Evolutionary conservation across 1,140 invertebrate genomes (phyloP), one percentile per base, ranked within the genome.

Genomic region (Cherax destructor): DNA sequence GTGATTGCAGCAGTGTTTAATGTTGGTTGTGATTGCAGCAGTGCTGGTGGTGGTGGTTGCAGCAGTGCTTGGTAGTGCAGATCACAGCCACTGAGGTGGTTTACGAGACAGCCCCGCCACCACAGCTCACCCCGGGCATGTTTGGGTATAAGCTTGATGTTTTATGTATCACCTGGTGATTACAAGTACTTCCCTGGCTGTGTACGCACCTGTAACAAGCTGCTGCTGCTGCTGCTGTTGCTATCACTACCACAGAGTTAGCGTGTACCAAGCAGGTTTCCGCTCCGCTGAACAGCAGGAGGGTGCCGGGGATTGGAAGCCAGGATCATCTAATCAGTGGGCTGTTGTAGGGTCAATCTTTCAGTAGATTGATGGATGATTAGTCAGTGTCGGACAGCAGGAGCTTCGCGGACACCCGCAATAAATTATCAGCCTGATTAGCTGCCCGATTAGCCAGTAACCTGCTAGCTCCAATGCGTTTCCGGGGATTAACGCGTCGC

Each of bases 361-460:
- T 56, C 11, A 41, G 52, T 7, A 16, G 61, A 65, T 18, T 65
- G 61, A 18, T 18, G 18, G 18, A 65, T 18, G 13, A 10, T 16
- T 65, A 18, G 61, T 16, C 18, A 21, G 18, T 21, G 24, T n/a
- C 21, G 69, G 24, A 47, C 16, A 65, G 59, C 81, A 16, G 50
- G 59, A 59, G 21, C 9, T 69, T 4, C 56, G 24, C 56, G 4
- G 21, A 74, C 81, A 24, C 81, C 61, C 21, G 41, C 59, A 4
- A 83, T 83, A 83, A 83, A 83, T 83, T 69, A 4, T 56, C 24
- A 7, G 69, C 47, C 30, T 83, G 81, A 83, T 83, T 83, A 83
- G n/a, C 81, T 69, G 65, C 81, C 69, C 81, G 81, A 83, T 83
- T 83, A 59, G 59, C 61, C 81, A 83, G 69, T 83, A 69, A 83